These are phyloP conservation scores for Leuciscus waleckii DNA, from an alignment of 2,797 vertebrate species.

Conservation along the genomic window DNA sequence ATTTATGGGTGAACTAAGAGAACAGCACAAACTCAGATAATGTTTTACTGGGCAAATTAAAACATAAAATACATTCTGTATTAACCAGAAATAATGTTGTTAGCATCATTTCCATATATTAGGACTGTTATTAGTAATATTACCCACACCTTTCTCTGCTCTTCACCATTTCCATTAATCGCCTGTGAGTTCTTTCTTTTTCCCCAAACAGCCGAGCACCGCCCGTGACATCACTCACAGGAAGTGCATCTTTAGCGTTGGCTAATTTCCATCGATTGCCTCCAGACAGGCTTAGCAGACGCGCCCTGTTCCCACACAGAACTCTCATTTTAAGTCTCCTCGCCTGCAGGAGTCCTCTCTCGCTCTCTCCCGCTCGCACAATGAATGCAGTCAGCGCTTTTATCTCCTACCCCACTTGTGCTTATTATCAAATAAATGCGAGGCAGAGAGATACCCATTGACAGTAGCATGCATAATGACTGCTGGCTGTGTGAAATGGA, in stretches of 20 bases:
- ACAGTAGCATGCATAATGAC: constrained; percentile 81
- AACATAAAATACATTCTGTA: not conserved
- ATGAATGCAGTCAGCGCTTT: constrained; percentile 80
- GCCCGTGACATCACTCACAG: constrained; percentile 81
- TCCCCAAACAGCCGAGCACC: constrained; percentile 75
- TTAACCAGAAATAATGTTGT: not conserved
- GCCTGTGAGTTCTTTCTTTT: constrained; percentile 64
- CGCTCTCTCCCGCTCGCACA: constrained; percentile 62
- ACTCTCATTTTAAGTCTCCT: constrained; percentile 76
- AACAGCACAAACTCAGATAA: not conserved
- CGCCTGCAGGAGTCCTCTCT: constrained; percentile 65
- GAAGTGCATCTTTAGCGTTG: constrained; percentile 84
- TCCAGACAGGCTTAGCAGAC: constrained; percentile 84
- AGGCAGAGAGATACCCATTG: constrained; percentile 80
- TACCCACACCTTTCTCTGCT: constrained; percentile 37
- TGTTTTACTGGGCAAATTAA: not conserved
- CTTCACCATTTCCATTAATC: constrained; percentile 69
- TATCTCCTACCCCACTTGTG: constrained; percentile 76
- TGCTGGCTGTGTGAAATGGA: constrained; percentile 82
- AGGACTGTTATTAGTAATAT: not conserved
- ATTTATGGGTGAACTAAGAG: not conserved
- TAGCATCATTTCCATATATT: constrained; percentile 14
- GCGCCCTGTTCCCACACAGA: constrained; percentile 79
- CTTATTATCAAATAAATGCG: constrained; percentile 83
- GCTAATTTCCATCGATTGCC: constrained; percentile 86